phyloP scores from a whole-genome alignment of 2,113 vertebrate species.

The Stomatorhinus ivindoensis region DNA sequence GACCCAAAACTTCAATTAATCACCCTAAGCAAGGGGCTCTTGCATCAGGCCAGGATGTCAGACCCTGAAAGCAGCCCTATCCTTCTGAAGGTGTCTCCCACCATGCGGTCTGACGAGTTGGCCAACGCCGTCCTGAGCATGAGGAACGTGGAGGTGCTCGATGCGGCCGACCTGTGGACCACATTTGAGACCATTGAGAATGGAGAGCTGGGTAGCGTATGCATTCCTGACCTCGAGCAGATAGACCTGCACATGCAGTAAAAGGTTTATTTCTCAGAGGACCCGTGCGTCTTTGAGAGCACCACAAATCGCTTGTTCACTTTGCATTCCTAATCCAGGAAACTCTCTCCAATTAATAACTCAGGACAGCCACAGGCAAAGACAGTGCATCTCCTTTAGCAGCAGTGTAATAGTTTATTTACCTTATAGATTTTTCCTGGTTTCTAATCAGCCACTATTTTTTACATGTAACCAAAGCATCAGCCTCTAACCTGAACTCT shows the following conservation, averaged over 20 bases:
- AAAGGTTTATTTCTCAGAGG: not conserved
- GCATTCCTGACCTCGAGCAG: too few species aligned
- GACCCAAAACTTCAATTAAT: not conserved
- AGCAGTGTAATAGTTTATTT: not conserved
- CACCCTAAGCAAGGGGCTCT: not conserved
- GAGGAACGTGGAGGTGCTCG: constrained; percentile 61
- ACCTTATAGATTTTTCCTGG: not conserved
- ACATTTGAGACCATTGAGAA: constrained; percentile 91
- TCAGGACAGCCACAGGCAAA: not conserved
- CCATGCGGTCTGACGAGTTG: constrained; percentile 77
- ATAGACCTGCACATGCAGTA: not conserved
- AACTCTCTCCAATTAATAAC: not conserved
- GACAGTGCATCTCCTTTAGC: not conserved
- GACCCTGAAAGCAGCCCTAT: not conserved
- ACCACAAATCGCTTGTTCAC: not conserved
- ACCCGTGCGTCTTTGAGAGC: not conserved
- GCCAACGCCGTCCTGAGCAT: constrained; percentile 70
- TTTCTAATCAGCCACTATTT: not conserved
- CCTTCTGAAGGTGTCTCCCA: constrained; percentile 73
- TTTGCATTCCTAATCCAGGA: not conserved
- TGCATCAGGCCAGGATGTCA: not conserved
- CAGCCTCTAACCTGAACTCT: not conserved
- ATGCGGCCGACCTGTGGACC: constrained; percentile 73
- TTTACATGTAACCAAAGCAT: not conserved
- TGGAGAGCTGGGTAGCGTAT: constrained; percentile 78